Conservation (phyloP, 2,797 vertebrate species). For the Anguilla anguilla region DNA sequence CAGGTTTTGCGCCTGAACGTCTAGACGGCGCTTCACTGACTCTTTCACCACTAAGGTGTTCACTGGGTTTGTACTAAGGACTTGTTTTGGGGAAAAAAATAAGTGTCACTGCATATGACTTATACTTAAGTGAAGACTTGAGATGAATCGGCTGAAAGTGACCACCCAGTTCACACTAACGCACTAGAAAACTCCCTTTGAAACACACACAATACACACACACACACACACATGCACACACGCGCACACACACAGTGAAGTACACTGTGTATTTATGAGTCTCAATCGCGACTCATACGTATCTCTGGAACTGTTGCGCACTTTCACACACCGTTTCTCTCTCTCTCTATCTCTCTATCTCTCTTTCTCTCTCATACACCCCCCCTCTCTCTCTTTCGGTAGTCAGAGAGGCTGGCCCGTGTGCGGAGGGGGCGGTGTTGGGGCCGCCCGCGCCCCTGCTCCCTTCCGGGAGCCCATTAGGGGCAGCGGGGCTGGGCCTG, state of each 20-base stretch:
- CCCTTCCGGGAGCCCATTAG: conserved; percentile 23
- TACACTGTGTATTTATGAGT: not conserved
- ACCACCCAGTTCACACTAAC: not conserved
- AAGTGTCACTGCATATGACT: not conserved
- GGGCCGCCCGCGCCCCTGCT: conserved; percentile 4
- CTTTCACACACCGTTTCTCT: not conserved
- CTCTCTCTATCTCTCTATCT: not conserved
- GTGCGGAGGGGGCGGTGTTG: conserved; percentile 18
- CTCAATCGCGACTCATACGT: not conserved
- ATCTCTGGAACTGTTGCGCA: not conserved
- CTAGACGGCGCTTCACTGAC: no score
- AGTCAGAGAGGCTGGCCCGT: conserved; percentile 5
- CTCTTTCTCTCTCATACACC: not conserved
- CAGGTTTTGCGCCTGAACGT: no score
- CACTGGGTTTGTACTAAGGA: not conserved
- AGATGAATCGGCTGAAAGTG: not conserved
- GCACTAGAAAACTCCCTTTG: not conserved
- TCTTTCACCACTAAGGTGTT: no score
- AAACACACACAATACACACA: not conserved
- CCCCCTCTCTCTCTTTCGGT: conserved; percentile 1
- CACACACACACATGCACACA: not conserved
- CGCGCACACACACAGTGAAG: not conserved
- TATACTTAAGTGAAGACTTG: not conserved
- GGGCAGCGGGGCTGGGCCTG: conserved; percentile 28
- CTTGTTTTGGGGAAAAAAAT: not conserved